Conservation (phyloP, 2,113 vertebrate genomes). For the Podilymbus podiceps region DNA sequence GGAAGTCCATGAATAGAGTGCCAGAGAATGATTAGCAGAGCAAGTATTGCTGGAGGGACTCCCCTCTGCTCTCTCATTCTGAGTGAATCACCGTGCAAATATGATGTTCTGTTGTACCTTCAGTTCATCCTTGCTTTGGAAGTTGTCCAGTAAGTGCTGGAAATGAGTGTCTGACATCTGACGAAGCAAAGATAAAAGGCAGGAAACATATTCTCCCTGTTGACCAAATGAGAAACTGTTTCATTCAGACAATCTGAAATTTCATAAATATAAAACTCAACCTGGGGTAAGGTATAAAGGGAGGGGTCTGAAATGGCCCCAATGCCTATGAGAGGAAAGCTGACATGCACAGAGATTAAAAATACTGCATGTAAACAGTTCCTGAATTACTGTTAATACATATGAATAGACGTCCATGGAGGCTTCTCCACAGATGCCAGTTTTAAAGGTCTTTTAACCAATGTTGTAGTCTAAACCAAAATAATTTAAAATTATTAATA, state of each 20-base stretch:
- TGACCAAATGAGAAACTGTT: constrained; percentile 62
- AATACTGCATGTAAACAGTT: constrained; percentile 13
- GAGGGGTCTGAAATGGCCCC: constrained; percentile 77
- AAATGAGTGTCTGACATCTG: constrained; percentile 98
- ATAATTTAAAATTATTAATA: background rate
- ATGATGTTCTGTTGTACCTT: constrained; percentile 78
- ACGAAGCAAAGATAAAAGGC: constrained; percentile 93
- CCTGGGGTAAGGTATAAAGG: constrained; percentile 63
- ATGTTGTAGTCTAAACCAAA: background rate
- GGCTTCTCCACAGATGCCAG: background rate
- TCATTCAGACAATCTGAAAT: background rate
- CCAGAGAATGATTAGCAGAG: background rate
- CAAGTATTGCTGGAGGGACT: background rate
- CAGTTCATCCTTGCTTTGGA: constrained; percentile 97
- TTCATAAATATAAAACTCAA: background rate
- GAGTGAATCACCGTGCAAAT: background rate
- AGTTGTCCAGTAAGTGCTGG: constrained; percentile 93
- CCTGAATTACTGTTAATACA: background rate
- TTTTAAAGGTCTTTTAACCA: constrained; percentile 1
- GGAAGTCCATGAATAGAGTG: background rate
- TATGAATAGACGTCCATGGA: background rate
- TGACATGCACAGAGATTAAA: constrained; percentile 35
- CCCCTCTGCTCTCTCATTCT: background rate
- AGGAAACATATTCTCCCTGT: constrained; percentile 97
- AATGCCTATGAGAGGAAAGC: constrained; percentile 65